Conservation (phyloP, 2,113 vertebrate species). For the Paralichthys olivaceus region DNA sequence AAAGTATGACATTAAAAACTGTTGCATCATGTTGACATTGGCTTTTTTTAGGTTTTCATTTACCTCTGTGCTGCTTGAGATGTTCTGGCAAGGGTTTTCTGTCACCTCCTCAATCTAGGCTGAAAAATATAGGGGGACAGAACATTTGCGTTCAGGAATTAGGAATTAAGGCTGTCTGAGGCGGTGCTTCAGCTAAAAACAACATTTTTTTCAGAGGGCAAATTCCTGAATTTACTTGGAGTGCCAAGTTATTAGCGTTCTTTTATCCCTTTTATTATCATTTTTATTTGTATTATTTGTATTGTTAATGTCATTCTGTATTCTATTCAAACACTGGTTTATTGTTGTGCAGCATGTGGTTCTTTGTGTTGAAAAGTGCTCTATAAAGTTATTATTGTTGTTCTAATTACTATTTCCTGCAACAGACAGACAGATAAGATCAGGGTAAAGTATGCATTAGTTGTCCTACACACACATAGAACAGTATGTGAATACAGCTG, state of each 20-base stretch:
- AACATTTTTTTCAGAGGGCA: no score
- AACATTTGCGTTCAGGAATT: no score
- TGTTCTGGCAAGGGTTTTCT: no score
- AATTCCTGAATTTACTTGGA: no score
- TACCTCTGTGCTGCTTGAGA: no score
- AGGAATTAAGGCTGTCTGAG: no score
- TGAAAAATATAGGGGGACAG: not conserved
- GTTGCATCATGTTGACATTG: not conserved
- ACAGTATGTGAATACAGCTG: not conserved
- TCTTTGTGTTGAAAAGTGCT: not conserved
- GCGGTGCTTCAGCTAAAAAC: no score
- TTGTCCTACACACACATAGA: not conserved
- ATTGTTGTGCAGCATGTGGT: not conserved
- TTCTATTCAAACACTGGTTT: no score
- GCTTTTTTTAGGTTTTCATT: no score
- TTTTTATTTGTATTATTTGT: not conserved
- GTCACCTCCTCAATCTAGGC: not conserved
- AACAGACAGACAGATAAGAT: not conserved
- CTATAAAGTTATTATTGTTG: not conserved
- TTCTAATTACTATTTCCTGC: not conserved
- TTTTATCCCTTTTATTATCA: no score
- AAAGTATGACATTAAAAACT: not conserved
- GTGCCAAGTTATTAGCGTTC: no score
- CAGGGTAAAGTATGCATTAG: not conserved
- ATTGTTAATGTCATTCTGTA: no score